Percentiles rank a stretch among this genome's conserved stretches.
These are phyloP conservation scores for Julus scanicus DNA, from an alignment of 2,888 invertebrate species.

Conservation along the genomic window DNA sequence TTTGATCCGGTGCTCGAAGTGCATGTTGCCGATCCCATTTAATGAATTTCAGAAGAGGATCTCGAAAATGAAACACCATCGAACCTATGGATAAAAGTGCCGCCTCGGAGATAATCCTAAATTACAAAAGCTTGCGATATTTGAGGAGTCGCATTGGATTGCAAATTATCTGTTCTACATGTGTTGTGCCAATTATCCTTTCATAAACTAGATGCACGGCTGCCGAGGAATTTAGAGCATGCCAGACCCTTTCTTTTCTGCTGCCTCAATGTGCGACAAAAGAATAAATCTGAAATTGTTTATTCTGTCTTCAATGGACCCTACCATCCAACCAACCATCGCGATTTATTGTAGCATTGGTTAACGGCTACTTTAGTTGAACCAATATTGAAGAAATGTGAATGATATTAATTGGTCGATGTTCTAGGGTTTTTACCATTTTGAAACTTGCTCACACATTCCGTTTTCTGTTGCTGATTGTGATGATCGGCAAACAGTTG, in stretches of 20 bases:
- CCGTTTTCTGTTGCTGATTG: not conserved
- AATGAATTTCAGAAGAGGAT: conserved; percentile 22
- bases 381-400: too few species aligned
- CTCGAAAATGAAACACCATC: not conserved
- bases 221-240: not conserved
- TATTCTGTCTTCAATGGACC: not conserved
- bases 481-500: not conserved
- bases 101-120: not conserved
- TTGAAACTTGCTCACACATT: too few species aligned
- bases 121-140: not conserved
- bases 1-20: not conserved
- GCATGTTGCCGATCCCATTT: not conserved
- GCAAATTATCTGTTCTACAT: not conserved
- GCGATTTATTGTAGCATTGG: not conserved
- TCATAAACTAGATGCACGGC: not conserved
- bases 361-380: too few species aligned
- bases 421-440: too few species aligned
- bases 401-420: too few species aligned
- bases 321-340: not conserved
- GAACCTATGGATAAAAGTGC: not conserved
- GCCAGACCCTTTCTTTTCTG: not conserved
- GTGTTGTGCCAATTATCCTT: not conserved
- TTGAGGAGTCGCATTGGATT: not conserved
- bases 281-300: not conserved
- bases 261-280: not conserved